Base-by-base conservation (phyloP, 2,113 vertebrate species). In the Dipodomys spectabilis region DNA sequence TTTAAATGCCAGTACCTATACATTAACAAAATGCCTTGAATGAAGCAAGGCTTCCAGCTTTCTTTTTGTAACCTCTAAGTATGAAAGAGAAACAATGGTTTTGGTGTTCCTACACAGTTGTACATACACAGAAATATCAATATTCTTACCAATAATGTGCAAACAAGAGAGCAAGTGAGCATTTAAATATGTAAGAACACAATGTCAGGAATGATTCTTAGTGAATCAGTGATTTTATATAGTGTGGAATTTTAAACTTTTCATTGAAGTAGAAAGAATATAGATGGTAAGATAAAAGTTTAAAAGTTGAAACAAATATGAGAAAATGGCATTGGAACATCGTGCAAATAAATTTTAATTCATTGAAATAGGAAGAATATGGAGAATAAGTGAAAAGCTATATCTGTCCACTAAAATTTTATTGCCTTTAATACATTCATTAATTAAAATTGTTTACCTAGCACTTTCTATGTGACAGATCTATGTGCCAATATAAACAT, bases 381-480 rank as follows among this genome's bases (percentile, higher is more conserved):
- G 12, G 25, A 82, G 25, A 74, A 82, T n/a, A 78, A 27, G 20
- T 89, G 71, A 79, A 92, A 95, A 92, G 60, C 25, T 79, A 83
- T 57, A 88, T 44, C 28, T 82, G 39, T 60, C 16, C 4, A 91
- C 72, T 60, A 6, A 23, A 92, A 89, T 65, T 83, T 57, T 22
- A 79, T 82, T 84, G 71, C 13, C 12, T 94, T 7, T 35, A 12
- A 81, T 49, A 71, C 62, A 13, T 67, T 88, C 23, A 82, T 86
- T 86, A 74, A 64, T 23, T 45, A 84, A 94, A 84, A 75, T 86
- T 64, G 27, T 84, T 80, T 91, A 60, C 80, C 30, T 72, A 88
- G 27, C 35, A 60, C 10, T 72, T 77, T 49, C 12, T 81, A 5
- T 62, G 25, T 75, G 49, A 49, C 16, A 94, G 60, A 80, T 71